phyloP scores from a whole-genome alignment of 1,140 invertebrate genomes.

The Drosophila willistoni region DNA sequence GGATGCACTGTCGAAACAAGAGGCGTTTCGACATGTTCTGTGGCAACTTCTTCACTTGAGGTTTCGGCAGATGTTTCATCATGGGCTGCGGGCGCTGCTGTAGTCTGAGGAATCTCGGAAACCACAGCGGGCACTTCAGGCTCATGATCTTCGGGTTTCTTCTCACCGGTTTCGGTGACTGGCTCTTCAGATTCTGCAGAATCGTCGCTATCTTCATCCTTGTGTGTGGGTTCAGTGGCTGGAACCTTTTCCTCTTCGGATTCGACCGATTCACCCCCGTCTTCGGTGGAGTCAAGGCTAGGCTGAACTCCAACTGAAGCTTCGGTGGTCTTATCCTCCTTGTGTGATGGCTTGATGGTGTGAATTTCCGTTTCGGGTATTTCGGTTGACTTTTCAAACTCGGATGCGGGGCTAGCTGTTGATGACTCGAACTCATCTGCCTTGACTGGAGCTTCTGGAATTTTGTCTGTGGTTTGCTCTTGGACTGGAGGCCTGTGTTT shows the following conservation, averaged over 20 bases:
- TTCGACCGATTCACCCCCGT: conserved; percentile 66
- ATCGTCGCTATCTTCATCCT: conserved; percentile 44
- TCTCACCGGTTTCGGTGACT: conserved; percentile 26
- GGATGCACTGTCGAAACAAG: conserved; percentile 63
- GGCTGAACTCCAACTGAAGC: conserved; percentile 43
- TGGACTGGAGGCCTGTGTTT: conserved; percentile 48
- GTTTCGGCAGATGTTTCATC: conserved; percentile 48
- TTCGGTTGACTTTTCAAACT: conserved; percentile 41
- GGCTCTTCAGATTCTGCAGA: conserved; percentile 31
- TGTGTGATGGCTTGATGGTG: conserved; percentile 23
- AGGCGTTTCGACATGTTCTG: conserved; percentile 31
- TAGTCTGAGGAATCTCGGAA: conserved; percentile 42
- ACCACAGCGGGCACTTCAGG: conserved; percentile 52
- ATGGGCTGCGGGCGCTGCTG: conserved; percentile 25
- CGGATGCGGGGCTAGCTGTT: conserved; percentile 36
- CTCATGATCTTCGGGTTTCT: conserved; percentile 50
- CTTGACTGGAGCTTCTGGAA: conserved; percentile 37
- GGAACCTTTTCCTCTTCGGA: conserved; percentile 68
- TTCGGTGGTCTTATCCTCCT: conserved; percentile 44
- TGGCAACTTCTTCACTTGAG: conserved; percentile 45
- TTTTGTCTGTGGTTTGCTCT: conserved; percentile 24
- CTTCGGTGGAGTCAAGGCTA: conserved; percentile 69
- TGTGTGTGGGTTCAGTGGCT: conserved; percentile 35
- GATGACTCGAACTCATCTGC: conserved; percentile 38
- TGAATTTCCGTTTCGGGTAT: conserved; percentile 20